A percentile compares a stretch with the other conserved stretches of the same genome.
Conservation (phyloP, 2,113 vertebrate genomes). For the Anser brachyrhynchus region DNA sequence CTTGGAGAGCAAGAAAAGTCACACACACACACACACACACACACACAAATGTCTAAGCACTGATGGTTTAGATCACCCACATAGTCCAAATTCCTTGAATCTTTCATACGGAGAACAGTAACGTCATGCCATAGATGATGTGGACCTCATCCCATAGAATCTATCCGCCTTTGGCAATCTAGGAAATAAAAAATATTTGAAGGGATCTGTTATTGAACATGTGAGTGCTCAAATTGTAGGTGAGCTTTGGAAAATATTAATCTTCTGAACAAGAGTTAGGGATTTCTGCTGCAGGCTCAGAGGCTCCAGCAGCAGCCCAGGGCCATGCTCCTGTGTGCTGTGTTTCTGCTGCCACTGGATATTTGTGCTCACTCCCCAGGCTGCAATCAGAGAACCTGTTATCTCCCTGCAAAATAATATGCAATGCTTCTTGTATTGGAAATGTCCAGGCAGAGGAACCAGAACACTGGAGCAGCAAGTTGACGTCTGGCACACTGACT, state of each 20-base stretch:
- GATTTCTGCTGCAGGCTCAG: background rate
- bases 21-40: no score
- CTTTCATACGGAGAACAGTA: background rate
- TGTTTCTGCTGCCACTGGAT: background rate
- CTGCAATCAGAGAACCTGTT: background rate
- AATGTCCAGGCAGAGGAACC: background rate
- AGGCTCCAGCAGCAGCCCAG: background rate
- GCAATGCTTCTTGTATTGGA: background rate
- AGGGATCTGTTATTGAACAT: background rate
- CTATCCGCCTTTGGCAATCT: no score
- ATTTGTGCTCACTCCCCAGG: background rate
- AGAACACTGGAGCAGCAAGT: background rate
- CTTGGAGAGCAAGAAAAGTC: background rate
- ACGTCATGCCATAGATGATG: background rate
- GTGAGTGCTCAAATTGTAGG: background rate
- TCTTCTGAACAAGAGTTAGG: background rate
- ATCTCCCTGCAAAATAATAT: accelerated
- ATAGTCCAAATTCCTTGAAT: background rate
- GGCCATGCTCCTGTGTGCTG: background rate
- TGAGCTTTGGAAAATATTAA: background rate
- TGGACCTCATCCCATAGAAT: accelerated
- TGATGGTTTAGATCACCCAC: background rate
- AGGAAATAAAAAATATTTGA: background rate
- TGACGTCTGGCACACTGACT: background rate
- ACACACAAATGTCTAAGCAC: no score